Percentiles rank a stretch among this genome's conserved stretches.
These are phyloP conservation scores for Tragelaphus strepsiceros DNA, from an alignment of 2,113 vertebrate species.

Conservation along the genomic window DNA sequence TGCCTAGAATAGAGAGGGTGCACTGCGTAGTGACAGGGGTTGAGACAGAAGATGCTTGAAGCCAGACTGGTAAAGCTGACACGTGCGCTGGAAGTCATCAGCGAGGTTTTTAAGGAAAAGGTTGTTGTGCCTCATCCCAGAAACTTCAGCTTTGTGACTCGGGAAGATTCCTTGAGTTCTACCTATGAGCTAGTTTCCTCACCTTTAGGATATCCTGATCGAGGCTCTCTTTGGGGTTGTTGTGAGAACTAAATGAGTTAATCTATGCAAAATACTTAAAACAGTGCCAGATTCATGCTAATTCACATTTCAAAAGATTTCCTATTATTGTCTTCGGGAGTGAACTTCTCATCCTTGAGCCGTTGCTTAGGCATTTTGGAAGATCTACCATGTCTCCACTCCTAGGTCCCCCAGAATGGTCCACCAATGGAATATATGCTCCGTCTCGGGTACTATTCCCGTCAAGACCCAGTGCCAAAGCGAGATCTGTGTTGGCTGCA, in stretches of 20 bases:
- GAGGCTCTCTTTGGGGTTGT: neutral
- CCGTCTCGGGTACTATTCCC: neutral
- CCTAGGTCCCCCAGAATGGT: neutral
- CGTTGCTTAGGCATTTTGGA: neutral
- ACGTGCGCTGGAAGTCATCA: neutral
- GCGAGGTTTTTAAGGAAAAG: neutral
- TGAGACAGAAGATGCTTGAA: neutral
- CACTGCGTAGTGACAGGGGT: neutral
- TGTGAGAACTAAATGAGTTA: neutral
- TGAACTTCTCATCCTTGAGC: neutral
- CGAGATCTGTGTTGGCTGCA: neutral
- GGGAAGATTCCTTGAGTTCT: neutral
- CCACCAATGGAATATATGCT: neutral
- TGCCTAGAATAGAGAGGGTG: neutral
- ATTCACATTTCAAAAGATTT: neutral
- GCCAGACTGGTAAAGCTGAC: neutral
- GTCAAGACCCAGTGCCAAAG: neutral
- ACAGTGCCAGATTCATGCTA: neutral
- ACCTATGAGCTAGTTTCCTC: neutral
- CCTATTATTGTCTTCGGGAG: neutral
- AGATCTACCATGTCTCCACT: neutral
- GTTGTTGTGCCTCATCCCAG: neutral
- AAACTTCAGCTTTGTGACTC: neutral
- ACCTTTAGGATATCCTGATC: neutral
- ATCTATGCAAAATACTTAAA: neutral